A percentile compares a stretch with the other conserved stretches of the same genome.
Evolutionary conservation across 2,113 vertebrate species (phyloP).

Genomic region (Malurus melanocephalus): DNA sequence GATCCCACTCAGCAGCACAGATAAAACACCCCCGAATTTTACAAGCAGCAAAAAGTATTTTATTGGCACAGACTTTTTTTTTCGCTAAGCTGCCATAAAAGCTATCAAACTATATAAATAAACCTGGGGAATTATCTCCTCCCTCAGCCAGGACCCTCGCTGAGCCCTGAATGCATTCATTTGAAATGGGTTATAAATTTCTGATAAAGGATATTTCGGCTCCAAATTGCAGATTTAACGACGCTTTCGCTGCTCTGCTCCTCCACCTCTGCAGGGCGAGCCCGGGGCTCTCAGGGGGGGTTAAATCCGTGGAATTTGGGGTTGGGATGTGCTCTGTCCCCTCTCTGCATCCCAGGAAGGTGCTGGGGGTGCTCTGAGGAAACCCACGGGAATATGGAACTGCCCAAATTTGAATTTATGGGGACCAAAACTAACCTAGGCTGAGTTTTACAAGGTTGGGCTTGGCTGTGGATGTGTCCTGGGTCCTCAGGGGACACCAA

Average conservation of each 20-base stretch:
- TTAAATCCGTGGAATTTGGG: background rate
- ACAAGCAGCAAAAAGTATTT: constrained; percentile 23
- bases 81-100: constrained; percentile 40
- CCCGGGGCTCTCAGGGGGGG: background rate
- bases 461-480: background rate
- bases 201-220: constrained; percentile 32
- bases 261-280: background rate
- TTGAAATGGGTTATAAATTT: constrained; percentile 45
- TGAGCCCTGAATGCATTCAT: background rate
- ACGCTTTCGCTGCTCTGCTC: background rate
- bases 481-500: background rate
- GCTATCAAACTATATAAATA: constrained; percentile 39
- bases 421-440: rapidly evolving
- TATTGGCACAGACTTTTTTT: constrained; percentile 23
- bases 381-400: background rate
- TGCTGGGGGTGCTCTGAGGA: background rate
- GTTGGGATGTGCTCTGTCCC: background rate
- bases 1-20: background rate
- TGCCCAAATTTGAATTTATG: background rate
- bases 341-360: background rate
- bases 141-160: background rate
- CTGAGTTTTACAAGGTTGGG: background rate
- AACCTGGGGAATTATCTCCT: constrained; percentile 37
- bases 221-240: background rate
- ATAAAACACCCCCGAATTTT: background rate